phyloP scores from a whole-genome alignment of 2,888 invertebrate genomes.

The Apodemia mormo region DNA sequence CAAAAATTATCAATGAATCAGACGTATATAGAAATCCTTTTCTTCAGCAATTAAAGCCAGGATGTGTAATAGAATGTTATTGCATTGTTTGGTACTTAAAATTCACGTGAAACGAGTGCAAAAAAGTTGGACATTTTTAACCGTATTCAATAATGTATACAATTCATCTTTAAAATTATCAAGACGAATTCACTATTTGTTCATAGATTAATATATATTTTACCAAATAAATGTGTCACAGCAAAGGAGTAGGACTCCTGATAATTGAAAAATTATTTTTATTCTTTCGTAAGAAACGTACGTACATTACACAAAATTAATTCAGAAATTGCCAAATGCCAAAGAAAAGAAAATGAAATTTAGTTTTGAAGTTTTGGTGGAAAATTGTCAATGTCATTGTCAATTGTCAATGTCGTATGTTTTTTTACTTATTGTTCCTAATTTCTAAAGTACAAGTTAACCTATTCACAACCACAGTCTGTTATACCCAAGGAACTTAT shows the following conservation, averaged over 20 bases:
- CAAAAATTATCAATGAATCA: constrained; percentile 6
- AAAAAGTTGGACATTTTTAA: not conserved
- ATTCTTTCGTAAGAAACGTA: no score
- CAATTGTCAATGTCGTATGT: no score
- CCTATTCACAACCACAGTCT: no score
- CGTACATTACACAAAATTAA: not conserved
- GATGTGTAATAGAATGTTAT: not conserved
- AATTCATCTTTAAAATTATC: not conserved
- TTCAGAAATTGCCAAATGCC: not conserved
- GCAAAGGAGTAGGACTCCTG: not conserved
- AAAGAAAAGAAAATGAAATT: not conserved
- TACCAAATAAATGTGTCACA: not conserved
- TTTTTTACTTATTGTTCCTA: no score
- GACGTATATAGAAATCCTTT: constrained; percentile 9
- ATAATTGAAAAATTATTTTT: not conserved
- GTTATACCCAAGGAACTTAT: no score
- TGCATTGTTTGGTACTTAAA: not conserved
- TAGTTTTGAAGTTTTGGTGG: not conserved
- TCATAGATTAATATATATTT: not conserved
- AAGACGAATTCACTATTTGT: not conserved
- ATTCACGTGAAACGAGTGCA: not conserved
- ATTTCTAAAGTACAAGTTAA: no score
- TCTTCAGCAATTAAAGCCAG: not conserved
- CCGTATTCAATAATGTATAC: not conserved
- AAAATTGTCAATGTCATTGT: not conserved